These are phyloP conservation scores for Lepus oiostolus DNA, from an alignment of 2,797 vertebrate species.

Conservation along the genomic window DNA sequence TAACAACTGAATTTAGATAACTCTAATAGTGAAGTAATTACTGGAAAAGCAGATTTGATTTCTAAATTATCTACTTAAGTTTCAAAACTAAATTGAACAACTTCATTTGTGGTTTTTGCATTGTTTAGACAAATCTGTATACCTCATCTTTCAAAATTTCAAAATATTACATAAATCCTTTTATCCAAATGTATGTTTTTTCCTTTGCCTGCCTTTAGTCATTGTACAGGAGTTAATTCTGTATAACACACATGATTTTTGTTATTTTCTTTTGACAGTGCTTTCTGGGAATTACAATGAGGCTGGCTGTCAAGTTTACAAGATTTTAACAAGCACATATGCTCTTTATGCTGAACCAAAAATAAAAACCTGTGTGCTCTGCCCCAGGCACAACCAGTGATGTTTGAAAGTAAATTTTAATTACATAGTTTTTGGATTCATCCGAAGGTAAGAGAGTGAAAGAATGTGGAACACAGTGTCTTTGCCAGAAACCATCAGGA, in stretches of 20 bases:
- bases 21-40: slow-evolving; percentile 9
- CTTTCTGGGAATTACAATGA: slow-evolving; percentile 41
- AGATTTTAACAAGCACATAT: slow-evolving; percentile 39
- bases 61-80: neutral
- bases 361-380: slow-evolving; percentile 17
- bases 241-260: slow-evolving; percentile 27
- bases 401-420: slow-evolving; percentile 52
- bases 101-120: slow-evolving; percentile 24
- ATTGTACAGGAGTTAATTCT: slow-evolving; percentile 45
- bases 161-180: slow-evolving; percentile 55
- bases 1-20: slow-evolving; percentile 12
- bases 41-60: slow-evolving; percentile 6
- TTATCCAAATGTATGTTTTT: neutral
- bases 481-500: neutral
- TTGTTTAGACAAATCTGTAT: neutral
- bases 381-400: slow-evolving; percentile 10
- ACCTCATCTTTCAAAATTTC: slow-evolving; percentile 2
- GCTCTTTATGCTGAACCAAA: neutral
- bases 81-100: slow-evolving; percentile 38
- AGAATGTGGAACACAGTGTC: neutral
- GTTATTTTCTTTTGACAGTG: slow-evolving; percentile 41
- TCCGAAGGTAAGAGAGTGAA: neutral
- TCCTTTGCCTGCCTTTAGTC: slow-evolving; percentile 7
- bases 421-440: neutral
- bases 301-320: slow-evolving; percentile 38